phyloP scores from a whole-genome alignment of 2,113 vertebrate species.

The Myotis davidii region DNA sequence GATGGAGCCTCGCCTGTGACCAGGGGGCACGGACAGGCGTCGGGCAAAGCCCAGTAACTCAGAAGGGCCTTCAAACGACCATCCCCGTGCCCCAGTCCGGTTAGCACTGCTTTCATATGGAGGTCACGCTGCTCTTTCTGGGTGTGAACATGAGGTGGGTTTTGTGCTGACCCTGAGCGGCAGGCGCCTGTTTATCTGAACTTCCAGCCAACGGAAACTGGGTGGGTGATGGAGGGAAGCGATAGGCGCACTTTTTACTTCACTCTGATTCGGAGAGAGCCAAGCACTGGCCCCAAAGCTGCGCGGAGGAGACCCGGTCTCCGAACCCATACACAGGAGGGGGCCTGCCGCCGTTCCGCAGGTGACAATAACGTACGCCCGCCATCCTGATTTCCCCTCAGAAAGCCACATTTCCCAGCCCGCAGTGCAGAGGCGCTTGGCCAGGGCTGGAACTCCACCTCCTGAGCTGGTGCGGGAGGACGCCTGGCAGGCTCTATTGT shows the following conservation, averaged over 20 bases:
- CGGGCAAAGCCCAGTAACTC: not conserved
- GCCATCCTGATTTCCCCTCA: too few relatives aligned
- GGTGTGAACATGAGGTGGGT: not conserved
- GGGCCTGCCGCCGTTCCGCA: too few relatives aligned
- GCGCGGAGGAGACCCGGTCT: too few relatives aligned
- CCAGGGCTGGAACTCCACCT: too few relatives aligned
- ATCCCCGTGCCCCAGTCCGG: too few relatives aligned
- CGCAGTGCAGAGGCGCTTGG: too few relatives aligned
- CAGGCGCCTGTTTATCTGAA: not conserved
- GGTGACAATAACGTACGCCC: too few relatives aligned
- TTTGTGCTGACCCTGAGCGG: not conserved
- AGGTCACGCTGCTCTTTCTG: not conserved
- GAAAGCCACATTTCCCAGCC: too few relatives aligned
- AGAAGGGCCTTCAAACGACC: not conserved
- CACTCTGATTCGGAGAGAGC: not conserved
- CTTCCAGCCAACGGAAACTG: not conserved
- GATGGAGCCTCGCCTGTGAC: not conserved
- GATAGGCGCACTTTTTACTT: not conserved
- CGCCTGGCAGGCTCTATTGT: not conserved
- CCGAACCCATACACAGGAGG: too few relatives aligned
- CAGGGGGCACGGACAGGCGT: rapidly evolving
- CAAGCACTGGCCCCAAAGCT: not conserved
- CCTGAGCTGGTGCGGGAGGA: too few relatives aligned
- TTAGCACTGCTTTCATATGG: not conserved
- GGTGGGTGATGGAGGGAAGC: not conserved